Percentiles rank a stretch among this genome's conserved stretches.
These are phyloP conservation scores for Drosophila trapezifrons DNA, from an alignment of 1,140 invertebrate species.

Conservation along the genomic window DNA sequence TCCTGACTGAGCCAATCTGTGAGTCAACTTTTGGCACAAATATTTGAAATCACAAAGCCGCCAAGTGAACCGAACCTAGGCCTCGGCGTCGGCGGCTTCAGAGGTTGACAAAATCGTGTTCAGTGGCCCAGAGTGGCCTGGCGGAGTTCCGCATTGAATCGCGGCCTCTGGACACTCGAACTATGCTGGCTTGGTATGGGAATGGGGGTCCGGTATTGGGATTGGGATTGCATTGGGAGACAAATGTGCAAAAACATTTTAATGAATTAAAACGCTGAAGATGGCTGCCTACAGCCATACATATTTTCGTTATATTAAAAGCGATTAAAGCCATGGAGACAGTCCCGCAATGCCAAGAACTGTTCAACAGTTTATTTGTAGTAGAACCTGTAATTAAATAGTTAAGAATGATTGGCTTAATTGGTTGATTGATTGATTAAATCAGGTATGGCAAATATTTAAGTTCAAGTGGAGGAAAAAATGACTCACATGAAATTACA, in stretches of 20 bases:
- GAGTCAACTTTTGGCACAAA: constrained; percentile 63
- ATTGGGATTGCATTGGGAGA: constrained; percentile 14
- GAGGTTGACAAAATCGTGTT: constrained; percentile 79
- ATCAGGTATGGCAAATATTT: background rate
- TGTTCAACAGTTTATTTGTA: background rate
- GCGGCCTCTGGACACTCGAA: constrained; percentile 53
- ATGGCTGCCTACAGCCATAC: constrained; percentile 31
- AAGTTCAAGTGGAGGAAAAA: background rate
- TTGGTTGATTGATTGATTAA: constrained; percentile 9
- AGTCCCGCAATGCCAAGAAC: background rate
- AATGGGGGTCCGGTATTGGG: constrained; percentile 15
- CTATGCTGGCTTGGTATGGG: constrained; percentile 51
- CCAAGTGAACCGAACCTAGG: constrained; percentile 42
- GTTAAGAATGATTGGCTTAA: background rate
- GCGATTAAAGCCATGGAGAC: constrained; percentile 22
- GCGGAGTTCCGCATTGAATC: constrained; percentile 72
- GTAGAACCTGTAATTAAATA: constrained; percentile 3
- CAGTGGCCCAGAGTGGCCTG: constrained; percentile 37
- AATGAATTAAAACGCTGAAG: constrained; percentile 68
- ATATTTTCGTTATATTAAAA: constrained; percentile 44
- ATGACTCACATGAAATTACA: too few relatives aligned
- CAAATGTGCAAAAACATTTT: constrained; percentile 70
- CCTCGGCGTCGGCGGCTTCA: constrained; percentile 57
- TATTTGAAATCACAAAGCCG: constrained; percentile 61
- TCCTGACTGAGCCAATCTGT: background rate